Base-by-base conservation (phyloP, 2,113 vertebrate genomes). In the Nettapus auritus region DNA sequence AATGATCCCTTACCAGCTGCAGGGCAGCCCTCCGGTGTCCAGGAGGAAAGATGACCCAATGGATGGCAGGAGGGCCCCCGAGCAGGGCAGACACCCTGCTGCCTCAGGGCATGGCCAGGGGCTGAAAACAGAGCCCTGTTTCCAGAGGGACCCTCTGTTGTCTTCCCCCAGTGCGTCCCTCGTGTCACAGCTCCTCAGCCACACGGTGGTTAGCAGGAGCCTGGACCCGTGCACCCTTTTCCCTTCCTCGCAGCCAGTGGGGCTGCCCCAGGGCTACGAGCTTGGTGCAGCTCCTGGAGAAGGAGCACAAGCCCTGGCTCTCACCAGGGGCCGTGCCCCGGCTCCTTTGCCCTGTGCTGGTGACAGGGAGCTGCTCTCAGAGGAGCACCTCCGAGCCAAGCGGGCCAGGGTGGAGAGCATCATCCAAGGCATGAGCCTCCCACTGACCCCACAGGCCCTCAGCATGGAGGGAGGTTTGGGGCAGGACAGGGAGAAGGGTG, bases 331-430 rank as follows among this genome's bases (percentile, higher is more conserved):
- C 63, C 7, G 2, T 28, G 94, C 86, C 26, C 67, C 90, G 0
- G 93, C 96, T 44, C 56, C 97, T 2, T 17, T 96, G 38, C 94
- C 96, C 12, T 96, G 96, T 92, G 87, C 94, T 48, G 63, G 91
- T 0, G 97, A 99, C 26, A 91, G 90, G 7, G 97, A 98, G 34
- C 98, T 98, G 59, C 97, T 98, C 25, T 48, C 97, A 4, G 87
- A 97, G 5, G 98, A 99, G 73, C 98, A 99, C 59, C 82, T 98
- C 85, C 98, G 83, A 95, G 99, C 99, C 40, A 99, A 99, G 92
- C 97, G 98, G 48, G 99, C 99, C 81, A 97, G 99, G 73, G 99
- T 99, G 82, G 99, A 99, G 96, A 99, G 99, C 96, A 99, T 99
- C 57, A 97, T 99, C 91, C 98, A 95, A 92, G 98, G 99, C 53